Percentiles rank a stretch among this genome's conserved stretches.
Conservation (phyloP, 2,797 vertebrate genomes). For the Leucoraja ocellata region DNA sequence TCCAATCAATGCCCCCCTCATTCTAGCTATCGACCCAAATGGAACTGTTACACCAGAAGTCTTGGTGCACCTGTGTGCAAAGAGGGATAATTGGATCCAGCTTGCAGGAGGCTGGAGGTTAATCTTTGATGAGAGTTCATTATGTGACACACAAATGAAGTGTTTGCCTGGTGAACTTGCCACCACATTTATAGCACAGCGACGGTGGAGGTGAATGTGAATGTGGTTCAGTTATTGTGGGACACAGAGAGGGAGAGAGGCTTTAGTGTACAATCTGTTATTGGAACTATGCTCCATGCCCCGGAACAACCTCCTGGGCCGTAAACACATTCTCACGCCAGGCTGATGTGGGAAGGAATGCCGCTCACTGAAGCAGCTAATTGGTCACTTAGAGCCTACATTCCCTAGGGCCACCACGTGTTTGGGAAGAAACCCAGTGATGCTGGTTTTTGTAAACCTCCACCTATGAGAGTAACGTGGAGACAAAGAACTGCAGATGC, state of each 20-base stretch:
- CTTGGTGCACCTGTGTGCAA: too few relatives aligned
- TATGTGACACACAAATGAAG: background rate
- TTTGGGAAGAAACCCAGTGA: background rate
- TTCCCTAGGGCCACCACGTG: background rate
- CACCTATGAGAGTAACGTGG: background rate
- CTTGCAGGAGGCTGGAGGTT: too few relatives aligned
- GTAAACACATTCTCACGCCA: background rate
- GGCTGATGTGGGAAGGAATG: constrained; percentile 11
- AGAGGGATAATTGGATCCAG: too few relatives aligned
- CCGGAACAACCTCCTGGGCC: background rate
- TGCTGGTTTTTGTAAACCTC: background rate
- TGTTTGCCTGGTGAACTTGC: background rate
- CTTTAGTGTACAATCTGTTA: background rate
- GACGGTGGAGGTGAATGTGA: background rate
- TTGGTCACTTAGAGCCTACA: background rate
- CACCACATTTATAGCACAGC: background rate
- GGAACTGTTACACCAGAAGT: background rate
- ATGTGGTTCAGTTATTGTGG: background rate
- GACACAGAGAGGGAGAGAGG: background rate
- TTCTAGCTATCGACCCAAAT: background rate
- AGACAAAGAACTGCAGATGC: too few relatives aligned
- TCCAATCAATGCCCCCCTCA: background rate
- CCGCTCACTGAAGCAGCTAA: background rate
- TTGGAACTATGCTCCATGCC: background rate
- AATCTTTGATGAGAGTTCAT: background rate